Conservation (phyloP, 2,888 invertebrate genomes). For the Meliscaeva auricollis region DNA sequence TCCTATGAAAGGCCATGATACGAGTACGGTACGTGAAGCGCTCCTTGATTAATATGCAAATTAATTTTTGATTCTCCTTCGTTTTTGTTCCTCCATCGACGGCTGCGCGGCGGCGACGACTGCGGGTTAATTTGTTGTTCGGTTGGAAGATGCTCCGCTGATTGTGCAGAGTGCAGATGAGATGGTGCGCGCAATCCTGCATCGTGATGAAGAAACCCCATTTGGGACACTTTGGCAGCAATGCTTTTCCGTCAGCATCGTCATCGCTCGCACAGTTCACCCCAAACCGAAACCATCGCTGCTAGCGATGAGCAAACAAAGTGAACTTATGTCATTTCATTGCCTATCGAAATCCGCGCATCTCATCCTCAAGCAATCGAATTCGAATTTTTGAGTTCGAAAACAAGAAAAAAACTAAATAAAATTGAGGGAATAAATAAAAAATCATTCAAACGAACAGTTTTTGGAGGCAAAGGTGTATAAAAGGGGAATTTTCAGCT, state of each 20-base stretch:
- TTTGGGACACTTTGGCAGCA: conserved; percentile 67
- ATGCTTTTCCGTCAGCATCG: conserved; percentile 60
- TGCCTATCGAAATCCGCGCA: conserved; percentile 66
- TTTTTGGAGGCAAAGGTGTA: conserved; percentile 53
- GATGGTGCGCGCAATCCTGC: conserved; percentile 14
- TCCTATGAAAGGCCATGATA: conserved; percentile 18
- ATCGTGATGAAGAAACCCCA: conserved; percentile 48
- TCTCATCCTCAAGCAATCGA: conserved; percentile 52
- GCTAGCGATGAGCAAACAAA: conserved; percentile 67
- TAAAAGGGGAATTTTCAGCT: conserved; percentile 52
- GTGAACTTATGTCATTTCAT: conserved; percentile 73
- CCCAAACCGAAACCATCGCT: not conserved
- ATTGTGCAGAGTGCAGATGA: conserved; percentile 38
- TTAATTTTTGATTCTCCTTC: conserved; percentile 76
- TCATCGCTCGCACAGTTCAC: conserved; percentile 31
- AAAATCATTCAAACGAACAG: conserved; percentile 34
- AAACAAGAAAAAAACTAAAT: not conserved
- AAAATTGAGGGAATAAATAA: conserved; percentile 9
- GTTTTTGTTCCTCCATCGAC: conserved; percentile 41
- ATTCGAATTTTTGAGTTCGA: conserved; percentile 27
- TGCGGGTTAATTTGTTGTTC: conserved; percentile 74
- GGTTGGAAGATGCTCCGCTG: conserved; percentile 63
- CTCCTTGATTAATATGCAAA: conserved; percentile 78
- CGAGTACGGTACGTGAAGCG: conserved; percentile 59
- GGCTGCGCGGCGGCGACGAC: too few relatives aligned